Evolutionary conservation across 2,888 invertebrate species (phyloP).

Genomic region (Eupelmus urozonus): DNA sequence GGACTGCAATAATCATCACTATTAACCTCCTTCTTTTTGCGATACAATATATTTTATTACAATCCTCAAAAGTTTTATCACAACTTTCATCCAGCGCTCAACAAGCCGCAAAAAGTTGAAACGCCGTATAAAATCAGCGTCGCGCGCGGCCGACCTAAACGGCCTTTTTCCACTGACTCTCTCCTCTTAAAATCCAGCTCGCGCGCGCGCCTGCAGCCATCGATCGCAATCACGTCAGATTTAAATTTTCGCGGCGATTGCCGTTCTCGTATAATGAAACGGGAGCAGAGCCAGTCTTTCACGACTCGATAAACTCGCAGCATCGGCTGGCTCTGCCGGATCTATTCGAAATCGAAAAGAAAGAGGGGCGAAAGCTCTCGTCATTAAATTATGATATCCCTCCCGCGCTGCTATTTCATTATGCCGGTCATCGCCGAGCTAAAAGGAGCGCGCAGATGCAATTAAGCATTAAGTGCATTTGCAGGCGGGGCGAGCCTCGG

Average conservation of each 20-base stretch:
- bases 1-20: too few species aligned
- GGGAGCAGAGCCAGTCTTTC: neutral
- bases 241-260: slow-evolving; percentile 16
- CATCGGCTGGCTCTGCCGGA: neutral
- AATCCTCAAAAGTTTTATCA: neutral
- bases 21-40: too few species aligned
- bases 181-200: too few species aligned
- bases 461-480: slow-evolving; percentile 59
- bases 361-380: neutral
- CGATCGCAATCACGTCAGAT: slow-evolving; percentile 21
- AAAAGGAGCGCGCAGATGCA: slow-evolving; percentile 48
- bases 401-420: slow-evolving; percentile 40
- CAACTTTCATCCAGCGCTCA: neutral
- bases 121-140: neutral
- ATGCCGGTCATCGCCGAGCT: slow-evolving; percentile 48
- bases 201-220: neutral
- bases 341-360: neutral
- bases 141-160: slow-evolving; percentile 11
- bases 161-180: slow-evolving; percentile 3
- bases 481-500: too few species aligned
- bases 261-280: slow-evolving; percentile 23
- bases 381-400: slow-evolving; percentile 47
- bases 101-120: slow-evolving; percentile 5
- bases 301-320: neutral
- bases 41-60: too few species aligned